A percentile compares a stretch with the other conserved stretches of the same genome.
These are phyloP conservation scores for Regulus satrapa DNA, from an alignment of 2,113 vertebrate species.

Conservation along the genomic window DNA sequence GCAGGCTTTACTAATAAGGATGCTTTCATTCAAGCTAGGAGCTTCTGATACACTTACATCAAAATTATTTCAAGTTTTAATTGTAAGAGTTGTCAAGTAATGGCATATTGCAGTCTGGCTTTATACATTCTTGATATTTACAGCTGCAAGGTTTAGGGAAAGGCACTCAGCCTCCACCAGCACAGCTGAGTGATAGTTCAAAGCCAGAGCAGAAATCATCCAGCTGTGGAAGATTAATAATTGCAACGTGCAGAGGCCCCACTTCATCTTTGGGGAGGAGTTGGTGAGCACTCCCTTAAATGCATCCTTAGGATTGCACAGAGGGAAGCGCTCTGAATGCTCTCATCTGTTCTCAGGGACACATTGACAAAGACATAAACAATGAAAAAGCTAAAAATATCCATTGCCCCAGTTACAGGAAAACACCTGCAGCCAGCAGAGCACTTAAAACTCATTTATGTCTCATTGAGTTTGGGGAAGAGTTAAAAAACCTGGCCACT, in stretches of 20 bases:
- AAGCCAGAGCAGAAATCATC: constrained; percentile 57
- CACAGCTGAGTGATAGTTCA: constrained; percentile 18
- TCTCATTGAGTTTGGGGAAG: neutral
- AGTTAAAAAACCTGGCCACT: neutral
- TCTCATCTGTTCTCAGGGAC: constrained; percentile 12
- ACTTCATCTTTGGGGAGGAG: constrained; percentile 49
- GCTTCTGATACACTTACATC: neutral
- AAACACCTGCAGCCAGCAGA: constrained; percentile 25
- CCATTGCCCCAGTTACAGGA: neutral
- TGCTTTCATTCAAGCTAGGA: neutral
- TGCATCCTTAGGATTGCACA: constrained; percentile 47
- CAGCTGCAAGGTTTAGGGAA: neutral
- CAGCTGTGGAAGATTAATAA: constrained; percentile 80
- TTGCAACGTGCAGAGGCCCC: constrained; percentile 52
- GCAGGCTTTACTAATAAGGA: neutral
- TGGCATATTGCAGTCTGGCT: neutral
- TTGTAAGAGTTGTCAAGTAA: neutral
- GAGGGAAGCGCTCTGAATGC: neutral
- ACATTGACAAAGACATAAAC: neutral
- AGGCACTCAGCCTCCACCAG: neutral
- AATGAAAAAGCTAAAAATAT: constrained; percentile 34
- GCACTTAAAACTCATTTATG: constrained; percentile 4
- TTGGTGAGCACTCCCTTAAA: constrained; percentile 52
- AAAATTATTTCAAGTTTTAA: neutral
- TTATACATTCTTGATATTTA: constrained; percentile 2